Evolutionary conservation across 2,797 vertebrate genomes (phyloP).

Genomic region (Melanotaenia parkinsoni): DNA sequence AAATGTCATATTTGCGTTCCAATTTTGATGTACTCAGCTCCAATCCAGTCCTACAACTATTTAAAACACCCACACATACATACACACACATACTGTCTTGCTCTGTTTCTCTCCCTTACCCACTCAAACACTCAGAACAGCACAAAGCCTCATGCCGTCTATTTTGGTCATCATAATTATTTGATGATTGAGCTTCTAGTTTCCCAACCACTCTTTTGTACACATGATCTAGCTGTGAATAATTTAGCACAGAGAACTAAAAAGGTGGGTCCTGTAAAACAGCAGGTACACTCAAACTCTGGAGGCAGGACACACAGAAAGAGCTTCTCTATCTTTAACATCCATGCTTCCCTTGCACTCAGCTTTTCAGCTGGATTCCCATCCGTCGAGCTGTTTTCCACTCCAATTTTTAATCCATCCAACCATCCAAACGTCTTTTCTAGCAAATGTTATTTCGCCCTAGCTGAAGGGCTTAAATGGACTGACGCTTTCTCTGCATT

Average conservation of each 20-base stretch:
- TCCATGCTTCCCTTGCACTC: constrained; percentile 35
- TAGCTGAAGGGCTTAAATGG: constrained; percentile 44
- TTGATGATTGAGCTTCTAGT: constrained; percentile 85
- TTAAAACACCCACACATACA: constrained; percentile 47
- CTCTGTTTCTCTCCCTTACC: constrained; percentile 27
- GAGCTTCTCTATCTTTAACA: constrained; percentile 38
- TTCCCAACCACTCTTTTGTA: constrained; percentile 84
- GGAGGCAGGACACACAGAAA: constrained; percentile 48
- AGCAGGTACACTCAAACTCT: constrained; percentile 60
- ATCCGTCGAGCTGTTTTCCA: constrained; percentile 19
- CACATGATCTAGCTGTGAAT: constrained; percentile 85
- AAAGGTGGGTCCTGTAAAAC: constrained; percentile 66
- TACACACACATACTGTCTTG: constrained; percentile 8
- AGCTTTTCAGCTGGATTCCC: constrained; percentile 31
- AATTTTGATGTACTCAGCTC: constrained; percentile 39
- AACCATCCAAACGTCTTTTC: constrained; percentile 25
- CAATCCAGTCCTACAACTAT: constrained; percentile 45
- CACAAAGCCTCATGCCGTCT: constrained; percentile 45
- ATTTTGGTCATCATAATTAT: constrained; percentile 82
- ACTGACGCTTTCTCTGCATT: constrained; percentile 33
- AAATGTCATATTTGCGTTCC: constrained; percentile 42
- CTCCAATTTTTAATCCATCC: constrained; percentile 23
- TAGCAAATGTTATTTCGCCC: constrained; percentile 28
- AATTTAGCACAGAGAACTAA: constrained; percentile 81
- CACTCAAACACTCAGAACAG: constrained; percentile 35